Percentiles rank a stretch among this genome's conserved stretches.
These are phyloP conservation scores for Dolichoris vasculosae DNA, from an alignment of 1,140 invertebrate species.

Conservation along the genomic window DNA sequence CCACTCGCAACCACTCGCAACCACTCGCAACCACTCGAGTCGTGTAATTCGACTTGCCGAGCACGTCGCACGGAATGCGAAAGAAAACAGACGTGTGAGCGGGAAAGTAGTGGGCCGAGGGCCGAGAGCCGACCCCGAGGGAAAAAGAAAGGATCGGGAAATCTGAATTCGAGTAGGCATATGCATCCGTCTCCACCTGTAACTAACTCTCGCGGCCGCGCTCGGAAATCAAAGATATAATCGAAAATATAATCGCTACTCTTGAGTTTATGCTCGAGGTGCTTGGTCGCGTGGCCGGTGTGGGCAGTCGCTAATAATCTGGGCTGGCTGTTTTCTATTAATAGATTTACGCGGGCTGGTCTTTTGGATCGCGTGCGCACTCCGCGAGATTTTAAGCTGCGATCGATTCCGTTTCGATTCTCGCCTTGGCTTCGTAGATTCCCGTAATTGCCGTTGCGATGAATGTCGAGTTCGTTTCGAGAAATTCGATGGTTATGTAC, in stretches of 20 bases:
- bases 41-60: not conserved
- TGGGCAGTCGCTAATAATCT: slow-evolving; percentile 2
- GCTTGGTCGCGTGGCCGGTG: slow-evolving; percentile 3
- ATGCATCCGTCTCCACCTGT: slow-evolving; percentile 41
- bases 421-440: not conserved
- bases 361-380: not conserved
- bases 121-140: too few relatives aligned
- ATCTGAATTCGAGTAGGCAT: slow-evolving; percentile 36
- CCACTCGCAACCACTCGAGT: too few relatives aligned
- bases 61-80: not conserved
- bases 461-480: not conserved
- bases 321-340: slow-evolving; percentile 25
- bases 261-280: not conserved
- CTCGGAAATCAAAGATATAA: slow-evolving; percentile 28
- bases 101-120: not conserved
- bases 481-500: not conserved
- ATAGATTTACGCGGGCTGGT: not conserved
- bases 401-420: not conserved
- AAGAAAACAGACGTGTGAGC: not conserved
- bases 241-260: slow-evolving; percentile 38
- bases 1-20: too few relatives aligned
- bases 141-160: slow-evolving; percentile 29
- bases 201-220: not conserved
- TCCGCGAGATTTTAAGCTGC: not conserved
- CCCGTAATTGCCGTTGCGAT: not conserved